Evolutionary conservation across 2,888 invertebrate species (phyloP), one percentile per base, ranked within the genome.

Genomic region (Cryptus viduatorius): DNA sequence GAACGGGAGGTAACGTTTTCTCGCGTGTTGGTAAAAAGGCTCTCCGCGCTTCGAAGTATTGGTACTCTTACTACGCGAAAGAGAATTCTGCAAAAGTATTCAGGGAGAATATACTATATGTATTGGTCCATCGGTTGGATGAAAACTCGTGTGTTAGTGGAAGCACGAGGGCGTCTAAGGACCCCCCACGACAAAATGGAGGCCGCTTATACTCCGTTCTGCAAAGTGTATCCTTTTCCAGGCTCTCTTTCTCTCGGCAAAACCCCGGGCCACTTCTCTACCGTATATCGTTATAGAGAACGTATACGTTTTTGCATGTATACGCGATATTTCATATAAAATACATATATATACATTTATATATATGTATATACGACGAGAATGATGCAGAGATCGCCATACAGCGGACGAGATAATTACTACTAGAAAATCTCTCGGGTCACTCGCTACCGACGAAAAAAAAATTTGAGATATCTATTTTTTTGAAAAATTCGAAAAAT

Each of bases 131-230:
- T 68, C 37, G 37, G 46, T 71, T 48, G 79, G 64, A 82, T 50
- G 46, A 77, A 67, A 46, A 53, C 59, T 37, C 75, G 72, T 83
- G 76, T 83, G 86, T 82, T 65, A 44, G 81, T 73, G 76, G 72
- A 83, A 86, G 86, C 80, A 82, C 83, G 83, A 86, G 89, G 86
- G 86, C 87, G 88, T 88, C 87, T 92, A 90, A 92, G 91, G 90
- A 91, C 91, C 91, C 37, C 91, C 90, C 90, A 92, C 91, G 92
- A 92, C 92, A 92, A 92, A 92, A 92, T 92, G 92, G 92, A 91
- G 92, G 91, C 90, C 90, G 92, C 91, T 92, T 90, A 91, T 91
- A 91, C 91, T 90, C 89, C 89, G 90, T 87, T 89, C 91, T 89
- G 90, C 90, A 89, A 91, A 91, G 89, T 91, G 90, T 91, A 91